Evolutionary conservation across 2,888 invertebrate genomes (phyloP), one percentile per base, ranked within the genome.

Genomic region (Tipula confusa): DNA sequence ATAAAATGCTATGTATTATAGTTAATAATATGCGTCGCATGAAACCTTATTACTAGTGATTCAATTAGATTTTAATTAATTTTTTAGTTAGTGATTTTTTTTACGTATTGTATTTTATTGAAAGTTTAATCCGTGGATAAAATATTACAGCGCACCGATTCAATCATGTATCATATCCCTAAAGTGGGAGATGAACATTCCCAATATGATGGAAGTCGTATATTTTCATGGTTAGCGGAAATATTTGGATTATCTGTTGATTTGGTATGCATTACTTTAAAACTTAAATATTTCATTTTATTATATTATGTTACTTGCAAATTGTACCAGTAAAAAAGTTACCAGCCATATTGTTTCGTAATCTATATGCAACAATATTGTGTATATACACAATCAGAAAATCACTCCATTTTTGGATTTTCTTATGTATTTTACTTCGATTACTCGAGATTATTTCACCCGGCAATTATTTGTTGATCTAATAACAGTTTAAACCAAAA

Each of bases 171-270:
- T 43, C 43, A 83, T 33, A 43, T 83, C 18, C 83, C 83, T 15
- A 83, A 43, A 83, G 7, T 83, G 43, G 83, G 83, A 28, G 83
- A 43, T 28, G 83, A 83, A 83, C 29, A 83, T 29, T 43, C 48
- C 87, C 91, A 91, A 86, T 95, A 95, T 88, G 93, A 93, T 88
- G 95, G 95, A 84, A 94, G 94, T 88, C 92, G 92, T 87, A 88
- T 93, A 84, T 95, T 96, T 88, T 88, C 91, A 85, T 94, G 93
- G 90, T 87, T 96, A 84, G 92, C 95, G 36, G 92, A 92, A 86
- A 90, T 91, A 87, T 89, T 93, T 86, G 94, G 94, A 85, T 91
- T 96, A 86, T 94, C 95, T 83, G 92, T 96, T 87, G 96, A 96
- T 90, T 92, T 95, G 92, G 95, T 95, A 91, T 93, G 92, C 91